Base-by-base conservation (phyloP, 2,888 invertebrate species). In the Danaus chrysippus region DNA sequence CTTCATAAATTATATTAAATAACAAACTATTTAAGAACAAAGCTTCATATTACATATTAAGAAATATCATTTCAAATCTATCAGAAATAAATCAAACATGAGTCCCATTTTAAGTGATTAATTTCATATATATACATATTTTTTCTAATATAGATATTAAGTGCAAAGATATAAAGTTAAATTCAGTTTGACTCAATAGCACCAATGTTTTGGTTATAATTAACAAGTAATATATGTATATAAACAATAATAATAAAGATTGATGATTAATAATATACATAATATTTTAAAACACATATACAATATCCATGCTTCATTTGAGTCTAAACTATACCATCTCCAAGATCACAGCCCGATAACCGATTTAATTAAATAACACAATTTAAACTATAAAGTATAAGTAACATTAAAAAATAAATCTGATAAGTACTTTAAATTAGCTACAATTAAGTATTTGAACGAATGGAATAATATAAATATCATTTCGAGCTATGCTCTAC, bases 281-380 rank as follows among this genome's bases (percentile, higher is more conserved):
- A 46, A 58, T 10, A 49, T 44, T 41, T 41, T 54, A 19, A 15
- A 11, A 19, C 1, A 17, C 41, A 41, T 13, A 44, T 49, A 61
- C 58, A 68, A 63, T 60, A 54, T 10, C 52, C 23, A 34, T 54
- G 56, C 70, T 73, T 70, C 70, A 69, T 70, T 75, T 65, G 72
- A 77, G 74, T 77, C 82, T 79, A 78, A 78, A 79, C 80, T 82
- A 83, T 77, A 79, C 77, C 81, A 78, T 78, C 77, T 82, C 77
- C 79, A 77, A 77, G 83, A 87, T 89, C 88, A 89, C 88, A 89
- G 88, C 88, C 88, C 85, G 77, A 81, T 80, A 79, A 79, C 81
- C 81, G 79, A 73, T 77, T 83, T 68, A 73, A 83, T 80, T 82
- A 82, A 81, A 80, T 78, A 86, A 86, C 85, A 82, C 70, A 83